phyloP scores from a whole-genome alignment of 2,888 invertebrate genomes.

The Ctena decussata region DNA sequence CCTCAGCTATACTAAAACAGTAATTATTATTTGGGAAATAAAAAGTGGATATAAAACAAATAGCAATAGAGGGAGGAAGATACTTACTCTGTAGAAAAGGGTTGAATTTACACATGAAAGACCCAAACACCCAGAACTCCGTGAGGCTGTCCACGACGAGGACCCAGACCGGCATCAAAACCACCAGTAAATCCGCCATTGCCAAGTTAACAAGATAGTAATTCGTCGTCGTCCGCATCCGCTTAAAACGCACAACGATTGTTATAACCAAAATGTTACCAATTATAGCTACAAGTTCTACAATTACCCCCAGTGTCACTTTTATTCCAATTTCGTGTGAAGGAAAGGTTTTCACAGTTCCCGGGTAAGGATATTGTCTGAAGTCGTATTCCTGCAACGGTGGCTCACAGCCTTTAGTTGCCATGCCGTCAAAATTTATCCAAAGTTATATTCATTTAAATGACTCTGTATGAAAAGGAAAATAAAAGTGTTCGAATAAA shows the following conservation, averaged over 20 bases:
- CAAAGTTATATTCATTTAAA: no score
- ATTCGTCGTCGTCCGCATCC: constrained; percentile 84
- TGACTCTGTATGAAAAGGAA: no score
- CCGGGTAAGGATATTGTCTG: constrained; percentile 62
- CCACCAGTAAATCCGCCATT: constrained; percentile 82
- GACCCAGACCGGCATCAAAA: constrained; percentile 91
- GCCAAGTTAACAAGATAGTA: constrained; percentile 84
- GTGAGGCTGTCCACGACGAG: constrained; percentile 92
- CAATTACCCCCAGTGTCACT: constrained; percentile 60
- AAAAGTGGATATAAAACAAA: no score
- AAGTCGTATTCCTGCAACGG: constrained; percentile 60
- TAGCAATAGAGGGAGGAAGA: no score
- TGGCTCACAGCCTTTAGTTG: constrained; percentile 89
- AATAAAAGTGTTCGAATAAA: no score
- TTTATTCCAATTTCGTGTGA: constrained; percentile 76
- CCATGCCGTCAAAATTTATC: not conserved
- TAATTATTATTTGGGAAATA: no score
- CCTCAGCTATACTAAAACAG: no score
- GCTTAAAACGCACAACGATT: constrained; percentile 73
- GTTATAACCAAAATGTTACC: constrained; percentile 79
- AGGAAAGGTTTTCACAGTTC: constrained; percentile 57
- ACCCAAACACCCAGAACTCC: constrained; percentile 92
- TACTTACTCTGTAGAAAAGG: constrained; percentile 91
- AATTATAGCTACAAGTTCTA: constrained; percentile 73
- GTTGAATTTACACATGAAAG: constrained; percentile 92